Evolutionary conservation across 2,113 vertebrate genomes (phyloP), one percentile per base, ranked within the genome.

Genomic region (Osmerus eperlanus): DNA sequence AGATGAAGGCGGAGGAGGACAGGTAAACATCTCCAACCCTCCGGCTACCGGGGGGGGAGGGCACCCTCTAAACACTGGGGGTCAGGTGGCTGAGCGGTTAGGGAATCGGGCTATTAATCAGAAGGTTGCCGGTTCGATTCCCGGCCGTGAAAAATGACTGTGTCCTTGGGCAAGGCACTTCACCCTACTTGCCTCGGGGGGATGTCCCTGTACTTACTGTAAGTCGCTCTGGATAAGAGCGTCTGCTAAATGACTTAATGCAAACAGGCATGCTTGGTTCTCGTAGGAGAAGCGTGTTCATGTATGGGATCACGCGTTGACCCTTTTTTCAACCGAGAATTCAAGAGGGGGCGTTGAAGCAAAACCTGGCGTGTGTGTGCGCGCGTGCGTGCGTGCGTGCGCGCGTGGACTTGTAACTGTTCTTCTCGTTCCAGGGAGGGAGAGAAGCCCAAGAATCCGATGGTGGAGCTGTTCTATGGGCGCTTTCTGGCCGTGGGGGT

Each of bases 391-490:
- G 19, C 1, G 2, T 41, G 23, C 63, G 18, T 61, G 8, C 6
- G 21, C 59, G 36, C 68, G 51, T 47, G 47, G 64, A 65, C 36
- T 41, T 65, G 36, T 70, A 19, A 64, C 47, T 52, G 64, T 12
- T 76, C 55, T 75, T 15, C 56, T 73, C 62, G 14, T 65, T 85
- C 78, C 86, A 99, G 97, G 86, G 96, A 98, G 89, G 96, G 94
- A 80, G 96, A 98, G 72, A 98, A 96, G 90, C 95, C 96, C 87
- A 98, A 98, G 93, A 99, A 99, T 77, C 97, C 97, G 1, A 99
- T 99, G 97, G 96, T 99, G 72, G 97, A 99, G 74, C 87, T 99
- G 76, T 99, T 99, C 78, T 99, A 99, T 6, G 97, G 97, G 5
- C 92, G 96, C 68, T 99, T 99, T 86, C 90, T 97, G 80, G 97